phyloP scores from a whole-genome alignment of 1,140 invertebrate species.

The Leucophenga varia region DNA sequence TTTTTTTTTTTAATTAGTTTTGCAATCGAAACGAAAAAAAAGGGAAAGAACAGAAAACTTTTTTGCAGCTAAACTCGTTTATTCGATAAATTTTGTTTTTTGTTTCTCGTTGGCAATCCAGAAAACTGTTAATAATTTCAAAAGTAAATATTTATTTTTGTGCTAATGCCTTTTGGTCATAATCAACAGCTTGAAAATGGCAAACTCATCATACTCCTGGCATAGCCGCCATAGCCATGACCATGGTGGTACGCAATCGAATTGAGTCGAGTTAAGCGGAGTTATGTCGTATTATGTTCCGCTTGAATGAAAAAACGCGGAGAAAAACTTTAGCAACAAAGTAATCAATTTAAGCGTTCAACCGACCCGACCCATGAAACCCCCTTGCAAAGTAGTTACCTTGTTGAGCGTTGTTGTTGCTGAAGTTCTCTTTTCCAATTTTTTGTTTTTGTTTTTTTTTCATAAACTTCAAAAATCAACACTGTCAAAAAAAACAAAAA shows the following conservation, averaged over 20 bases:
- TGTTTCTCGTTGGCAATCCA: conserved; percentile 10
- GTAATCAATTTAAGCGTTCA: conserved; percentile 47
- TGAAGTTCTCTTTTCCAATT: too few species aligned
- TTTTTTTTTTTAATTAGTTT: conserved; percentile 55
- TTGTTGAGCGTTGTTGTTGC: not conserved
- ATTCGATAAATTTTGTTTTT: too few species aligned
- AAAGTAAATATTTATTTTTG: conserved; percentile 50
- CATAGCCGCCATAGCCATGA: too few species aligned
- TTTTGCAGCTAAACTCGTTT: conserved; percentile 1
- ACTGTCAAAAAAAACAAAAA: not conserved
- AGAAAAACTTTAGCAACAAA: conserved; percentile 38
- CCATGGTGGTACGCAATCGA: too few species aligned
- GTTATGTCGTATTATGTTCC: too few species aligned
- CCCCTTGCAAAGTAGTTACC: conserved; percentile 25
- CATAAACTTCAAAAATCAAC: conserved; percentile 47
- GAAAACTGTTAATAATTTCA: conserved; percentile 45
- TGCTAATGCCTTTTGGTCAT: conserved; percentile 47
- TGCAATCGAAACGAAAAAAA: conserved; percentile 46
- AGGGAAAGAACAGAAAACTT: conserved; percentile 39
- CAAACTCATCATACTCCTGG: too few species aligned
- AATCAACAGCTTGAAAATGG: conserved; percentile 49
- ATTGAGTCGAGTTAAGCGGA: too few species aligned
- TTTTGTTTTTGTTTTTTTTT: too few species aligned
- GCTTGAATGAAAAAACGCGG: too few species aligned
- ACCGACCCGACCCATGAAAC: conserved; percentile 36